These are phyloP conservation scores for Apodemia zela DNA, from an alignment of 2,888 invertebrate genomes.

Conservation along the genomic window DNA sequence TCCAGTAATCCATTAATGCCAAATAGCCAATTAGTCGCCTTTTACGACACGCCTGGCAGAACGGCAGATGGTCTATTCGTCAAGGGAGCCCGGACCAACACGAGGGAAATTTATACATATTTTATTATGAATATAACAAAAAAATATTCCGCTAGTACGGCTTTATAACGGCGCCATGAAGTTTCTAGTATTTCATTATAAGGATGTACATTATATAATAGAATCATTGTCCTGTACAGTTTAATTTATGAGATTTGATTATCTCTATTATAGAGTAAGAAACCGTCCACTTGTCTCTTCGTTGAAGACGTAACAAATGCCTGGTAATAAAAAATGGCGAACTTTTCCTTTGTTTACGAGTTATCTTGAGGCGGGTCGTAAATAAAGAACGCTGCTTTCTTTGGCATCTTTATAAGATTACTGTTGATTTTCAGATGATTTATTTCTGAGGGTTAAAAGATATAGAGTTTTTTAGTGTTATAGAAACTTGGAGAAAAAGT, in stretches of 20 bases:
- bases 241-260: slow-evolving; percentile 13
- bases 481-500: background rate
- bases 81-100: too few relatives aligned
- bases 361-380: background rate
- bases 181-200: background rate
- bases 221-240: background rate
- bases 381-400: slow-evolving; percentile 9
- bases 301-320: slow-evolving; percentile 3
- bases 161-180: background rate
- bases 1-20: too few relatives aligned
- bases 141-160: background rate
- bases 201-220: background rate
- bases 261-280: slow-evolving; percentile 3
- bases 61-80: too few relatives aligned
- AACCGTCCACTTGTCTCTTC: background rate
- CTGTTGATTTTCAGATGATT: slow-evolving; percentile 10
- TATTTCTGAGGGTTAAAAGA: background rate
- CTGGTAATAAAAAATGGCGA: slow-evolving; percentile 1
- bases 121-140: background rate
- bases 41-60: too few relatives aligned
- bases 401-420: slow-evolving; percentile 10
- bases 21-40: too few relatives aligned
- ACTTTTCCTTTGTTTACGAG: slow-evolving; percentile 10
- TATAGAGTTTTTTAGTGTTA: background rate
- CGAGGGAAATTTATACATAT: too few relatives aligned